Percentiles rank a stretch among this genome's conserved stretches.
phyloP scores from a whole-genome alignment of 1,140 invertebrate genomes.

The Drosophila grimshawi region DNA sequence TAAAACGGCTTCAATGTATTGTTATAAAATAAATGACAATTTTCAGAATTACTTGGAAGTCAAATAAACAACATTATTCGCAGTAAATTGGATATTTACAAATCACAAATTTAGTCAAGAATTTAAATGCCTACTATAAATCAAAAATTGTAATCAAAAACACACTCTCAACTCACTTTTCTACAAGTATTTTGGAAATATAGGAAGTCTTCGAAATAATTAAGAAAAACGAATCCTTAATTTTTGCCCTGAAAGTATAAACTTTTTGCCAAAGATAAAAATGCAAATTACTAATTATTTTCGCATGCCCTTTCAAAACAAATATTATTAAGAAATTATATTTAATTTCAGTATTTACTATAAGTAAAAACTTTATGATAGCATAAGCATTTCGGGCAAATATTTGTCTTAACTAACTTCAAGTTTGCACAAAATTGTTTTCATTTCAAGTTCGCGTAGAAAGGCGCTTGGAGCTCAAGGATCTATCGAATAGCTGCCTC shows the following conservation, averaged over 20 bases:
- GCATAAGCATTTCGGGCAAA: background rate
- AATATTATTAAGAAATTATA: background rate
- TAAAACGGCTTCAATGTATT: background rate
- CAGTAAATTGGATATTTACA: background rate
- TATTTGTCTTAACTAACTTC: background rate
- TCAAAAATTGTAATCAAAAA: no score
- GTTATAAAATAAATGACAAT: conserved; percentile 2
- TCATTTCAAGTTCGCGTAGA: conserved; percentile 15
- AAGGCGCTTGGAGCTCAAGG: conserved; percentile 36
- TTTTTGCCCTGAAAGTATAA: background rate
- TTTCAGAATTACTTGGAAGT: background rate
- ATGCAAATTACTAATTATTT: background rate
- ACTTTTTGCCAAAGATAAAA: background rate
- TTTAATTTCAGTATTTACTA: background rate
- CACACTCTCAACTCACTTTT: no score
- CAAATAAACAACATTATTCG: background rate
- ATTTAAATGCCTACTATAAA: background rate
- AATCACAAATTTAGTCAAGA: background rate
- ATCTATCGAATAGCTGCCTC: conserved; percentile 25
- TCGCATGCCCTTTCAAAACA: background rate
- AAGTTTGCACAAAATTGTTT: conserved; percentile 34
- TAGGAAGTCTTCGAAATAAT: no score
- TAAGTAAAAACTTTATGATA: background rate
- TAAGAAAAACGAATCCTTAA: no score
- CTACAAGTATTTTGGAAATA: no score